phyloP scores from a whole-genome alignment of 2,113 vertebrate species.

The Mormoops blainvillei region DNA sequence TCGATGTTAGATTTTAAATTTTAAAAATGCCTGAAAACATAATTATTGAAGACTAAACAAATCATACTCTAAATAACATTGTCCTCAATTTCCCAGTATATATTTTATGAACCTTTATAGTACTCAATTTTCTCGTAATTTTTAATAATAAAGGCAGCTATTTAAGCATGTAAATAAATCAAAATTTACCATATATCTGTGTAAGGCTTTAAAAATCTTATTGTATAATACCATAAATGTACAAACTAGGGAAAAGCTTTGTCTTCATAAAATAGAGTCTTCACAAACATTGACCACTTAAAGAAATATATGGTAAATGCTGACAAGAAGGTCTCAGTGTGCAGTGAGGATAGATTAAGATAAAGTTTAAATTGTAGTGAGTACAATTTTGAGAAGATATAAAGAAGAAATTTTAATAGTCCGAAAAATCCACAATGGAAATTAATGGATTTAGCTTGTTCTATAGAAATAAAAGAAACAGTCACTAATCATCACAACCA shows the following conservation, averaged over 20 bases:
- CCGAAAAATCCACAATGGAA: neutral
- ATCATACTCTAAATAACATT: neutral
- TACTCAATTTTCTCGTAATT: neutral
- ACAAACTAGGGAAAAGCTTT: neutral
- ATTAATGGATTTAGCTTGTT: neutral
- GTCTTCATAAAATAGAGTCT: neutral
- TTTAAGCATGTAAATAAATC: neutral
- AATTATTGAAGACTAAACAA: neutral
- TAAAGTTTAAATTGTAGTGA: neutral
- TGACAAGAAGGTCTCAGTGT: neutral
- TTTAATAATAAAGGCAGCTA: neutral
- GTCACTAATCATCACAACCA: neutral
- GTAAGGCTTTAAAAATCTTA: neutral
- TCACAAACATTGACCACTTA: neutral
- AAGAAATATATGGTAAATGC: neutral
- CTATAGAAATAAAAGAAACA: neutral
- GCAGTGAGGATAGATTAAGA: neutral
- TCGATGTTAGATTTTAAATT: neutral
- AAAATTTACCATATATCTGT: neutral
- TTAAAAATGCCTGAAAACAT: neutral
- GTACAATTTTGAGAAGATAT: neutral
- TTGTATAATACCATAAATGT: neutral
- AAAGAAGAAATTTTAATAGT: neutral
- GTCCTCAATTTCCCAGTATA: neutral
- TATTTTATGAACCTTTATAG: neutral